Conservation (phyloP, 1,140 invertebrate genomes). For the Musca domestica region DNA sequence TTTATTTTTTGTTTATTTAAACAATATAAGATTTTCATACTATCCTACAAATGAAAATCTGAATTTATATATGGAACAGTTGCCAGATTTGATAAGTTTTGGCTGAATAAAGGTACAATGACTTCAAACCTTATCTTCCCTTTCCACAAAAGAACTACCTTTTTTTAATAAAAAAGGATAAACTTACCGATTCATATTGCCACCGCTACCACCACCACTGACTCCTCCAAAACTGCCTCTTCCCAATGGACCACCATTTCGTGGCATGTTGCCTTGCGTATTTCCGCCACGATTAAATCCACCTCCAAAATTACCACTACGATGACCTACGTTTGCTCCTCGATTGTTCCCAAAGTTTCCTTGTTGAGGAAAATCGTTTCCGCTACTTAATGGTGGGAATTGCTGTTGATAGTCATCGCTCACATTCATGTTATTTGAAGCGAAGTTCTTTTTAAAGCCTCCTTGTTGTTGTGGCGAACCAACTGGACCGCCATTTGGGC, state of each 20-base stretch:
- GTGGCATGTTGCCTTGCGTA: not conserved
- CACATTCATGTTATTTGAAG: not conserved
- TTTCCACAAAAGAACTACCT: too few relatives aligned
- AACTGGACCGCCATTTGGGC: slow-evolving; percentile 18
- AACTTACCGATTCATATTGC: slow-evolving; percentile 37
- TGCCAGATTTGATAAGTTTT: too few relatives aligned
- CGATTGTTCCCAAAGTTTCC: not conserved
- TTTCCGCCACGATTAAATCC: not conserved
- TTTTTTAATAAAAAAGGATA: too few relatives aligned
- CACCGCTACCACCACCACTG: slow-evolving; percentile 25
- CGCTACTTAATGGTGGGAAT: slow-evolving; percentile 37
- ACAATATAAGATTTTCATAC: too few relatives aligned
- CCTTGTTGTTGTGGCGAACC: slow-evolving; percentile 40
- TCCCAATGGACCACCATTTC: not conserved
- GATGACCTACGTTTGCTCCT: not conserved
- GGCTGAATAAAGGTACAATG: too few relatives aligned
- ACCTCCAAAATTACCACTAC: not conserved
- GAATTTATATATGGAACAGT: too few relatives aligned
- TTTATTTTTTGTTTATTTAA: too few relatives aligned
- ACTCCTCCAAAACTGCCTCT: not conserved
- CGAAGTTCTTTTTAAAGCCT: slow-evolving; percentile 21
- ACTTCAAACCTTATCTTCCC: too few relatives aligned
- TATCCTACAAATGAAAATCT: too few relatives aligned
- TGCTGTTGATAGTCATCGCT: slow-evolving; percentile 35
- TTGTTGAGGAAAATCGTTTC: slow-evolving; percentile 2